Conservation (phyloP, 1,140 invertebrate species). For the Tetraneura akinire region DNA sequence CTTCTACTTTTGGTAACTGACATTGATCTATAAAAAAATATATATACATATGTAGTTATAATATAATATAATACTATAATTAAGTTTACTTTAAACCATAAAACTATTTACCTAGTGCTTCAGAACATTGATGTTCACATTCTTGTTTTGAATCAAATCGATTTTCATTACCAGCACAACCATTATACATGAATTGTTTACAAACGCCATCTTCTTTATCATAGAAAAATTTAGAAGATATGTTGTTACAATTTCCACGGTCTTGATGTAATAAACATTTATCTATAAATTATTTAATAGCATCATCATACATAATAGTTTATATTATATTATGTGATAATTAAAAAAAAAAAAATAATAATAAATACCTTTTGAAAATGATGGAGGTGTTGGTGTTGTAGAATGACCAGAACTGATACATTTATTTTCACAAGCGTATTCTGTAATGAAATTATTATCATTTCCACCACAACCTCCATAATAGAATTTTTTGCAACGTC, state of each 20-base stretch:
- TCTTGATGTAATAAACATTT: constrained; percentile 72
- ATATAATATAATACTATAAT: background rate
- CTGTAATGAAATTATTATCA: constrained; percentile 74
- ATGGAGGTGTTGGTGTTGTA: constrained; percentile 2
- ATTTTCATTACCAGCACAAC: constrained; percentile 85
- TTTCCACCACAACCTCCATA: constrained; percentile 83
- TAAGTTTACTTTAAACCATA: background rate
- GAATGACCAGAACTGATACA: constrained; percentile 61
- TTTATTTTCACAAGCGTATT: constrained; percentile 68
- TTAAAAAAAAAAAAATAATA: too few species aligned
- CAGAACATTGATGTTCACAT: constrained; percentile 76
- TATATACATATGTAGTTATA: too few species aligned
- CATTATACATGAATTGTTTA: constrained; percentile 78
- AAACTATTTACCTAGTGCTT: constrained; percentile 65
- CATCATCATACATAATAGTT: too few species aligned
- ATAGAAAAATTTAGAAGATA: constrained; percentile 73
- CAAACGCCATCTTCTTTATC: constrained; percentile 76
- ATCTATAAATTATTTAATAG: constrained; percentile 62
- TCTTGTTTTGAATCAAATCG: constrained; percentile 76
- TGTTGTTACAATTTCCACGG: constrained; percentile 69
- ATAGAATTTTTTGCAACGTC: constrained; percentile 74
- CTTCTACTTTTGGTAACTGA: constrained; percentile 60
- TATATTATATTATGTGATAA: too few species aligned
- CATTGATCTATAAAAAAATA: constrained; percentile 43
- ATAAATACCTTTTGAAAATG: constrained; percentile 30